A percentile compares a stretch with the other conserved stretches of the same genome.
Evolutionary conservation across 2,113 vertebrate species (phyloP).

Genomic region (Sinocyclocheilus anshuiensis): DNA sequence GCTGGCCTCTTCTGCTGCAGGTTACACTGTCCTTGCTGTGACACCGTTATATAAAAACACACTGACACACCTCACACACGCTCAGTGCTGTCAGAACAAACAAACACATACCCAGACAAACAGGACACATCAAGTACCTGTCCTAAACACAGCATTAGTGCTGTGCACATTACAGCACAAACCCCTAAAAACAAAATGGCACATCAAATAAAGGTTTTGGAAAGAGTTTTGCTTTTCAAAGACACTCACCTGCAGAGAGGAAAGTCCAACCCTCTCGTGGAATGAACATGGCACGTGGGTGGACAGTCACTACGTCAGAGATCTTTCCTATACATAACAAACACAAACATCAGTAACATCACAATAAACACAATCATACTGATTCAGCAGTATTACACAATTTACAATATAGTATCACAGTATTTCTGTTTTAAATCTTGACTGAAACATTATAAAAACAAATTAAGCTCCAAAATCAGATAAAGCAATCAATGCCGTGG

Average conservation of each 20-base stretch:
- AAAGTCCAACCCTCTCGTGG: conserved; percentile 81
- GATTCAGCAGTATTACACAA: conserved; percentile 18
- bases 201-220: background rate
- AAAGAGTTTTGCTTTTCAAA: conserved; percentile 45
- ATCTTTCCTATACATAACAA: conserved; percentile 74
- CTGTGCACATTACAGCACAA: conserved; percentile 3
- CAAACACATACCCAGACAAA: background rate
- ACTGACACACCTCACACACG: background rate
- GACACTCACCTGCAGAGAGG: conserved; percentile 83
- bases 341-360: background rate
- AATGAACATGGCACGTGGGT: conserved; percentile 84
- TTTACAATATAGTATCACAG: conserved; percentile 6
- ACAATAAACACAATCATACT: background rate
- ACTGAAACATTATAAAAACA: background rate
- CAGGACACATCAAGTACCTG: background rate
- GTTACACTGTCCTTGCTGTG: background rate
- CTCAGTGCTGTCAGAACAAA: conserved; percentile 8
- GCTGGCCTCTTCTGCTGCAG: background rate
- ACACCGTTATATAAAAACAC: background rate
- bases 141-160: background rate
- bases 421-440: background rate
- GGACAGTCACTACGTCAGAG: conserved; percentile 76
- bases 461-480: background rate
- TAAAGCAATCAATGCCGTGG: background rate
- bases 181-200: background rate